phyloP scores from a whole-genome alignment of 2,888 invertebrate genomes.

The Linyphia triangularis region DNA sequence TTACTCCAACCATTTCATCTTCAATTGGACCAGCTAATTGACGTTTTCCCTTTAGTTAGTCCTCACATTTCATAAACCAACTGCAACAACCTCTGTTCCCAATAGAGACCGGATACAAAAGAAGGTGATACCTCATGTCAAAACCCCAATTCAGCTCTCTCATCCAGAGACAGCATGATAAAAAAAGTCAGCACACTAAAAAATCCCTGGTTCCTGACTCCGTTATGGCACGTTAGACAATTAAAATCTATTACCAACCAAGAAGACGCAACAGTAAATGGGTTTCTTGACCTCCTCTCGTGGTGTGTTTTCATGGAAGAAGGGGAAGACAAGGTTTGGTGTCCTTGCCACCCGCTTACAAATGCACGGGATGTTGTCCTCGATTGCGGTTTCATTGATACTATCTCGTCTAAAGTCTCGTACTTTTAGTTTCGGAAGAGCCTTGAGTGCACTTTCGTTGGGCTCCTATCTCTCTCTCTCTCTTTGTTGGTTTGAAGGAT shows the following conservation, averaged over 20 bases:
- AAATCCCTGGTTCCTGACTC: background rate
- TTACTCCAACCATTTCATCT: too few species aligned
- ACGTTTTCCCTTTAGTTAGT: too few species aligned
- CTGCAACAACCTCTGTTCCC: background rate
- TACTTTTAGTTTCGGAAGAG: slow-evolving; percentile 13
- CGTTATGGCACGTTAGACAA: background rate
- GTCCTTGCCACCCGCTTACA: background rate
- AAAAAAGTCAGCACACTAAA: background rate
- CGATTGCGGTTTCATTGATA: background rate
- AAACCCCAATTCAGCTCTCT: background rate
- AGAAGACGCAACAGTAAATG: slow-evolving; percentile 6
- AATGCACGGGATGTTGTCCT: background rate
- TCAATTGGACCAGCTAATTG: too few species aligned
- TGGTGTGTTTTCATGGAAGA: background rate
- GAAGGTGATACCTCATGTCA: background rate
- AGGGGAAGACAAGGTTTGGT: slow-evolving; percentile 15
- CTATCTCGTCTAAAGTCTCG: background rate
- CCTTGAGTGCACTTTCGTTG: background rate
- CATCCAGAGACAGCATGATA: background rate
- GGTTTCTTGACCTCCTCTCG: slow-evolving; percentile 35
- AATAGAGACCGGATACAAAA: background rate
- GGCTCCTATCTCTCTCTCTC: background rate
- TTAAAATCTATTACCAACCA: background rate
- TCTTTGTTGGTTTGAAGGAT: too few species aligned
- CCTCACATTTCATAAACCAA: background rate